These are phyloP conservation scores for Notarius quadriscutis DNA, from an alignment of 2,113 vertebrate species.

Conservation along the genomic window DNA sequence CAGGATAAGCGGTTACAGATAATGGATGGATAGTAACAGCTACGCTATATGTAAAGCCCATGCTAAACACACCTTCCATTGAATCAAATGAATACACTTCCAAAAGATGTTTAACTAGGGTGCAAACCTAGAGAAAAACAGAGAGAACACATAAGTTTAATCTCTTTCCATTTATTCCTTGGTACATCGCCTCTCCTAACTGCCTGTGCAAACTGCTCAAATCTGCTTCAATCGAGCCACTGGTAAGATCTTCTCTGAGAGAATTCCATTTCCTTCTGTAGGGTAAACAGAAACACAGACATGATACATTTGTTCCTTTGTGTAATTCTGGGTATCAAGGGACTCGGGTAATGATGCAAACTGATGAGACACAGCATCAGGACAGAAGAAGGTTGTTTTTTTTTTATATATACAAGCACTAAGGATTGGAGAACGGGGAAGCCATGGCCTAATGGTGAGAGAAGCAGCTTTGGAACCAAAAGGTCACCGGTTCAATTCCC, in stretches of 20 bases:
- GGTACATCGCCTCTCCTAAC: background rate
- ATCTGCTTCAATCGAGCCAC: background rate
- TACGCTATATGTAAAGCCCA: no score
- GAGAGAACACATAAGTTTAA: background rate
- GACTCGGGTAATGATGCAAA: background rate
- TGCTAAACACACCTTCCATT: no score
- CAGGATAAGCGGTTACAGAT: no score
- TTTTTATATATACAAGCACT: no score
- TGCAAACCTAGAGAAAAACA: background rate
- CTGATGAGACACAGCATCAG: background rate
- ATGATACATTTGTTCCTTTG: background rate
- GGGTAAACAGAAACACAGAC: background rate
- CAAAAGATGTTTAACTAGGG: background rate
- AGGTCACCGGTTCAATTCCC: no score
- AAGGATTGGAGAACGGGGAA: no score
- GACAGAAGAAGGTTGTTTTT: no score
- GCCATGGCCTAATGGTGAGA: no score
- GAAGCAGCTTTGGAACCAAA: no score
- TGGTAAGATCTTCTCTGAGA: background rate
- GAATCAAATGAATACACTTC: no score
- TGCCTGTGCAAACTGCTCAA: background rate
- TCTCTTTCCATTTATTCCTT: background rate
- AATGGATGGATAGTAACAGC: no score
- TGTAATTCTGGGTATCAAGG: background rate
- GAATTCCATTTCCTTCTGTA: background rate